phyloP scores from a whole-genome alignment of 2,888 invertebrate genomes.

The Prosopocoilus inquinatus region DNA sequence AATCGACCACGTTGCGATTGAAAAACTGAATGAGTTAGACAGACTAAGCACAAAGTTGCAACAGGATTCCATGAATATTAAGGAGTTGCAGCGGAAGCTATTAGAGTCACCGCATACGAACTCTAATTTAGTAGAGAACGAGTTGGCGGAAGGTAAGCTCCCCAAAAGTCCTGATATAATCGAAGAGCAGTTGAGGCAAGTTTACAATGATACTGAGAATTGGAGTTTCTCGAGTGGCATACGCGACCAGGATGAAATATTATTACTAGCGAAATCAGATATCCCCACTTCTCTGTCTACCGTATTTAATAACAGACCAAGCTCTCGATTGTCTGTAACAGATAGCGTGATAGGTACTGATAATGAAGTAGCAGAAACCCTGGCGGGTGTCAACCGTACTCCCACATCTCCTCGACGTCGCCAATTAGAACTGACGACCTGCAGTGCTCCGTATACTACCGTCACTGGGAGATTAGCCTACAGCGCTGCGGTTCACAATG shows the following conservation, averaged over 20 bases:
- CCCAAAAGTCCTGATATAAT: conserved; percentile 65
- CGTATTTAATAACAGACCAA: conserved; percentile 53
- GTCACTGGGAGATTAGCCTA: conserved; percentile 65
- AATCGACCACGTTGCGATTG: conserved; percentile 74
- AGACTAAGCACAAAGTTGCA: conserved; percentile 72
- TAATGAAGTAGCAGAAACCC: conserved; percentile 62
- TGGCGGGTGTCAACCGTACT: conserved; percentile 53
- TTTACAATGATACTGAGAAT: conserved; percentile 61
- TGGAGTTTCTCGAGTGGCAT: conserved; percentile 71
- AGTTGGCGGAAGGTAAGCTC: conserved; percentile 57
- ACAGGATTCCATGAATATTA: conserved; percentile 75
- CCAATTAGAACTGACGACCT: conserved; percentile 56
- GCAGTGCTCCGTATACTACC: conserved; percentile 63
- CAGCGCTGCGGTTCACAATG: conserved; percentile 65
- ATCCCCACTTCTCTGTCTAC: conserved; percentile 51
- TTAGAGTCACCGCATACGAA: conserved; percentile 62
- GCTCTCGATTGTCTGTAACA: conserved; percentile 61
- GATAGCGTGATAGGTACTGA: conserved; percentile 63
- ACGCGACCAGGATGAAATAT: conserved; percentile 61
- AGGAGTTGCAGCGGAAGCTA: conserved; percentile 70
- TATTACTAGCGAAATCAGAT: conserved; percentile 52
- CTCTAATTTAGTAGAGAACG: conserved; percentile 56
- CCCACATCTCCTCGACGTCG: conserved; percentile 60
- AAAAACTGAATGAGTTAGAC: conserved; percentile 77
- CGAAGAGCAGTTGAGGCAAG: conserved; percentile 67